These are phyloP conservation scores for Halcyon badia DNA, from an alignment of 2,797 vertebrate genomes.

Conservation along the genomic window DNA sequence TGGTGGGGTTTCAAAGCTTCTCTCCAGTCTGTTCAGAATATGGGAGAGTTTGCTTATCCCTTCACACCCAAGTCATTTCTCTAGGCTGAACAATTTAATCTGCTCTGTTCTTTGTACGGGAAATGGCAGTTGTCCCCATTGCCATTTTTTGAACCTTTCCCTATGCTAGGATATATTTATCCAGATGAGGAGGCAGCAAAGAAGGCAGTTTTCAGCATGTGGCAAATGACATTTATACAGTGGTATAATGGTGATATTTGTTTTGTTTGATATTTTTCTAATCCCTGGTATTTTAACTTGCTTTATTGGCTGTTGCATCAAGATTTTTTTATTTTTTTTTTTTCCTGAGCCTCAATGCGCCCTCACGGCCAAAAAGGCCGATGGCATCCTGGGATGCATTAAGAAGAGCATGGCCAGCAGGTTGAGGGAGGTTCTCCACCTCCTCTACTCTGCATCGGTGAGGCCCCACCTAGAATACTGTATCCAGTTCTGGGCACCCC, in stretches of 20 bases:
- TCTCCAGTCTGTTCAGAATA: not conserved
- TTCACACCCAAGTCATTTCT: not conserved
- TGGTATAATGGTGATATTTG: not conserved
- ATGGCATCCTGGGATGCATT: too few relatives aligned
- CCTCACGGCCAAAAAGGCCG: too few relatives aligned
- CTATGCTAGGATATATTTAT: not conserved
- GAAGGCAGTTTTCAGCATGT: not conserved
- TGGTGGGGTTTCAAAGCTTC: not conserved
- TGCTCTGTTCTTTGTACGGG: not conserved
- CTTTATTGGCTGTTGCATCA: not conserved
- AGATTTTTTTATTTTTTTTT: too few relatives aligned
- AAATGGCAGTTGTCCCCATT: not conserved
- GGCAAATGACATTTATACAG: not conserved
- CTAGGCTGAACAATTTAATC: not conserved
- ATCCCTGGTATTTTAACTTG: not conserved
- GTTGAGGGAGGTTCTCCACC: too few relatives aligned
- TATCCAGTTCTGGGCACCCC: too few relatives aligned
- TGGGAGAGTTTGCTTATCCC: not conserved
- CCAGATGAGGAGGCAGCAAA: not conserved
- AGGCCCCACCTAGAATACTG: too few relatives aligned
- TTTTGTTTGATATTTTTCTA: not conserved
- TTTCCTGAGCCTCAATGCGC: too few relatives aligned
- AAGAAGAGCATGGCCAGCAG: too few relatives aligned
- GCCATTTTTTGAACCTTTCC: not conserved
- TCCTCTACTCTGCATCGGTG: too few relatives aligned